Conservation (phyloP, 2,113 vertebrate genomes). For the Pluvialis apricaria region DNA sequence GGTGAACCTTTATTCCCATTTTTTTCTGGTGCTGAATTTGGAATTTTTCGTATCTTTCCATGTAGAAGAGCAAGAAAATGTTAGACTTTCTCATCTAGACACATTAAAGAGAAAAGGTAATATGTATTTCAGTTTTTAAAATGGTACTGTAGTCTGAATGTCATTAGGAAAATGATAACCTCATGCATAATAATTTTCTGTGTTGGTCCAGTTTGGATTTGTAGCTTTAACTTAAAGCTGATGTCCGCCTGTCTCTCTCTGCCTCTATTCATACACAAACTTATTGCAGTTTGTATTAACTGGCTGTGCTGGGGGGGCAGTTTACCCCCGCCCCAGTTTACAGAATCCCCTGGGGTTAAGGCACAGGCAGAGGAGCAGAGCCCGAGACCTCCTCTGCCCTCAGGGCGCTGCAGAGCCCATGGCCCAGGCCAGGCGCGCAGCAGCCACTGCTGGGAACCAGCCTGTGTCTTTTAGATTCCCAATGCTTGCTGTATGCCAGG, state of each 20-base stretch:
- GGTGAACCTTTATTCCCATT: neutral
- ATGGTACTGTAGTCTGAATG: neutral
- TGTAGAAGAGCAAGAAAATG: neutral
- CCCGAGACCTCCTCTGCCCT: too few relatives aligned
- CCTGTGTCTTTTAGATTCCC: neutral
- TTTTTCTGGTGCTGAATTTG: neutral
- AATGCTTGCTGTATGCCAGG: neutral
- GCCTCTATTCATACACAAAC: rapidly evolving
- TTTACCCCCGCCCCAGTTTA: too few relatives aligned
- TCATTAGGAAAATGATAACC: neutral
- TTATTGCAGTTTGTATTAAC: neutral
- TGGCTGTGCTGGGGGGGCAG: neutral
- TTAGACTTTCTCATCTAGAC: neutral
- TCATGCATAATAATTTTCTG: neutral
- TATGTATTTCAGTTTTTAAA: neutral
- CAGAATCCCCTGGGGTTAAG: too few relatives aligned
- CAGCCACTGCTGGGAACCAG: neutral
- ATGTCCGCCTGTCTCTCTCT: neutral
- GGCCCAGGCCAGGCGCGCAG: rapidly evolving
- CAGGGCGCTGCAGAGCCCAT: neutral
- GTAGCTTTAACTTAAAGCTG: neutral
- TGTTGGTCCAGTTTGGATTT: neutral
- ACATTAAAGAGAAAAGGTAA: neutral
- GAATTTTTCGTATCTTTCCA: neutral
- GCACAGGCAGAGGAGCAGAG: too few relatives aligned